Base-by-base conservation (phyloP, 2,888 invertebrate genomes). In the Pterostichus niger region DNA sequence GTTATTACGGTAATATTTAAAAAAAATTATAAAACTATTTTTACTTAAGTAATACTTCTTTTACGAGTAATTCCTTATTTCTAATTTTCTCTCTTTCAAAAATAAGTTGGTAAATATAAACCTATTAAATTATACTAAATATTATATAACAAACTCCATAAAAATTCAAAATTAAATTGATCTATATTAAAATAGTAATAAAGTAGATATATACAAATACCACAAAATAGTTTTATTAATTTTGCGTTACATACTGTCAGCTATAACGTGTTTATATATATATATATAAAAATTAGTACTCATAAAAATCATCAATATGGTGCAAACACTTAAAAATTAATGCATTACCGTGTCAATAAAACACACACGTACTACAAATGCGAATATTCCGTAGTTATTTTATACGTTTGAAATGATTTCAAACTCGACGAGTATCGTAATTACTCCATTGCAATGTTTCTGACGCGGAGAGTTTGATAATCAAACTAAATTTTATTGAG, bases 321-420 rank as follows among this genome's bases (percentile, higher is more conserved):
- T 61, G 7, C 35, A 2, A 35, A 64, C 64, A 64, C 64, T 64
- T 64, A 64, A 64, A 64, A 64, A 64, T 64, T 64, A 64, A 64
- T 49, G 49, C 49, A 49, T 49, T 49, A 49, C 2, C 10, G 11
- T 10, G 11, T 1, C 11, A 49, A 49, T 13, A 49, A 49, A 2
- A 49, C 10, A 11, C 44, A 40, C 40, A 6, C 40, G 40, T 40
- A 40, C 1, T 40, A 5, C 2, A 40, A 13, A 49, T n/a, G 11
- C n/a, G 49, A 49, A 49, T 49, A 49, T 49, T 9, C 11, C 10
- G 49, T 13, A 49, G 49, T n/a, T 4, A 49, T 49, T n/a, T 49
- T 49, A 49, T 49, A n/a, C 5, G 24, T 24, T 24, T 24, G 24
- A 3, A 24, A 24, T 3, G 24, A 24, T 24, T 24, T 24, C 24